Evolutionary conservation across 2,113 vertebrate genomes (phyloP).

Genomic region (Oncorhynchus kisutch): DNA sequence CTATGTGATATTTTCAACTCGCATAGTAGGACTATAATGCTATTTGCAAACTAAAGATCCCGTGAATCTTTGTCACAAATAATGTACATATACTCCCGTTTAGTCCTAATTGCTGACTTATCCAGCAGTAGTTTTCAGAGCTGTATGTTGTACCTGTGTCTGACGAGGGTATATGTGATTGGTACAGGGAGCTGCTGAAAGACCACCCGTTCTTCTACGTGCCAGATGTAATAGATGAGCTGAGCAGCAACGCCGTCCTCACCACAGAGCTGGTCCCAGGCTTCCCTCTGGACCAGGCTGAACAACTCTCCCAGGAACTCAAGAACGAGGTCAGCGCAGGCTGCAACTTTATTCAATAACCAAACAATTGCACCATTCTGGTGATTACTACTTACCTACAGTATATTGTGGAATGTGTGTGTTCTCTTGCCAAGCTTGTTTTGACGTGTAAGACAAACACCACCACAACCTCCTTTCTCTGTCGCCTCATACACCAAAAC

Average conservation of each 20-base stretch:
- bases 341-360: too few relatives aligned
- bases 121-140: too few relatives aligned
- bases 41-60: too few relatives aligned
- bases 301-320: constrained; percentile 84
- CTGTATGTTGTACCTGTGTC: neutral
- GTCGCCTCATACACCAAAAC: neutral
- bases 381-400: neutral
- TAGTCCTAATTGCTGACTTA: too few relatives aligned
- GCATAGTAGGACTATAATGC: neutral
- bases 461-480: neutral
- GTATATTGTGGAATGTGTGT: too few relatives aligned
- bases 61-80: too few relatives aligned
- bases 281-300: constrained; percentile 90
- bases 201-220: constrained; percentile 93
- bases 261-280: constrained; percentile 92
- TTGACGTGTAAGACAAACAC: too few relatives aligned
- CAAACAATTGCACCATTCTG: neutral
- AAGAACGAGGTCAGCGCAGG: constrained; percentile 82
- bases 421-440: too few relatives aligned
- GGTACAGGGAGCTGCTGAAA: constrained; percentile 85
- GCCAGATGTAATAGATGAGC: constrained; percentile 87
- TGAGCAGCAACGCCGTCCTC: constrained; percentile 84
- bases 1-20: too few relatives aligned
- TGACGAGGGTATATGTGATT: constrained; percentile 1
- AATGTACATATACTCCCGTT: too few relatives aligned